These are phyloP conservation scores for Julus scandinavius DNA, from an alignment of 2,888 invertebrate species.

Conservation along the genomic window DNA sequence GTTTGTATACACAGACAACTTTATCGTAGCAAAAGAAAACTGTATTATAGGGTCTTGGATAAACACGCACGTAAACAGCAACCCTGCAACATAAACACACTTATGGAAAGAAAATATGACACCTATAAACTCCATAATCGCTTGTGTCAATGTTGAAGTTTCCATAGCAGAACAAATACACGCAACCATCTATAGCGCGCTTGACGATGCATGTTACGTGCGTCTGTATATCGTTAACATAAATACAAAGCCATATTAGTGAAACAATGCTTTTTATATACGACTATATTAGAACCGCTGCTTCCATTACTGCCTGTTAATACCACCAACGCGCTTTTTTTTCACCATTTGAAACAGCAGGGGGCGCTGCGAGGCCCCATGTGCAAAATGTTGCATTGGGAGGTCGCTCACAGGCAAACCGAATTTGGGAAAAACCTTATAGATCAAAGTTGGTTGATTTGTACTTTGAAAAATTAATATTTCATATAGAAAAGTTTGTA, in stretches of 20 bases:
- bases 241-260: slow-evolving; percentile 27
- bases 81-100: slow-evolving; percentile 27
- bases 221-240: slow-evolving; percentile 34
- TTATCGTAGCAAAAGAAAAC: slow-evolving; percentile 16
- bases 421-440: too few relatives aligned
- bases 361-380: background rate
- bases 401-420: too few relatives aligned
- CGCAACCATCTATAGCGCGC: background rate
- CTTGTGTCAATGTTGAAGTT: slow-evolving; percentile 29
- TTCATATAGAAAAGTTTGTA: too few relatives aligned
- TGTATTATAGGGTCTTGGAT: slow-evolving; percentile 31
- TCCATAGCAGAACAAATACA: slow-evolving; percentile 27
- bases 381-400: background rate
- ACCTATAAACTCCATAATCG: slow-evolving; percentile 42
- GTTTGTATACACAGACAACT: slow-evolving; percentile 42
- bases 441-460: too few relatives aligned
- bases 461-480: too few relatives aligned
- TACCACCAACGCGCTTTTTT: background rate
- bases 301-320: background rate
- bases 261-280: slow-evolving; percentile 13
- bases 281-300: slow-evolving; percentile 3
- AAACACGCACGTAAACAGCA: slow-evolving; percentile 39
- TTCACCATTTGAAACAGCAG: background rate
- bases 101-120: slow-evolving; percentile 42
- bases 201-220: slow-evolving; percentile 20